These are phyloP conservation scores for Abramis brama DNA, from an alignment of 2,113 vertebrate species.

Conservation along the genomic window DNA sequence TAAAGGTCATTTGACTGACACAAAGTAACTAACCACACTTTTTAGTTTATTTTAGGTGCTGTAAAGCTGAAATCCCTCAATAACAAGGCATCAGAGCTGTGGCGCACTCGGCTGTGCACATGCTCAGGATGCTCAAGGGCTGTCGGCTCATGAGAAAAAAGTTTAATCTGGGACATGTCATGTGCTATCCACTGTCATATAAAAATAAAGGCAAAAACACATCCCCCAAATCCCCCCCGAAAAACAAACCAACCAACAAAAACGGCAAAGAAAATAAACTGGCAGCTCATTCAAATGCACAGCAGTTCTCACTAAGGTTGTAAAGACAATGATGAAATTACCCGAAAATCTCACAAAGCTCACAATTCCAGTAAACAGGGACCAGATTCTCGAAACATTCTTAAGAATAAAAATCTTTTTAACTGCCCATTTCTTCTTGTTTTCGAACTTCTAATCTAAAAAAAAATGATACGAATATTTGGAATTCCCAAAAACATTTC, in stretches of 20 bases:
- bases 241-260: neutral
- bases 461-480: neutral
- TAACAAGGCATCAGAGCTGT: neutral
- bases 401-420: no score
- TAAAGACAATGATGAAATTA: conserved; percentile 8
- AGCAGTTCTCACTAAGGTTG: neutral
- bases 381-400: no score
- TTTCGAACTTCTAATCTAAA: no score
- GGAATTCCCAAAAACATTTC: no score
- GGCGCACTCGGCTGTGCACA: neutral
- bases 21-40: neutral
- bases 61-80: neutral
- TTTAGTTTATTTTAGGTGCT: neutral
- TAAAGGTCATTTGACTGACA: neutral
- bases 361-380: neutral
- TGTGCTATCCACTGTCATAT: neutral
- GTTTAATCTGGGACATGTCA: neutral
- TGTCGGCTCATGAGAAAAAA: neutral
- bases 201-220: neutral
- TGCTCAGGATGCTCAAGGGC: neutral
- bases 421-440: no score
- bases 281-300: neutral
- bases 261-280: neutral
- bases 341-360: neutral
- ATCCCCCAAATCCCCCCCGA: neutral